Evolutionary conservation across 2,113 vertebrate genomes (phyloP).

Genomic region (Heterotilapia buettikoferi): DNA sequence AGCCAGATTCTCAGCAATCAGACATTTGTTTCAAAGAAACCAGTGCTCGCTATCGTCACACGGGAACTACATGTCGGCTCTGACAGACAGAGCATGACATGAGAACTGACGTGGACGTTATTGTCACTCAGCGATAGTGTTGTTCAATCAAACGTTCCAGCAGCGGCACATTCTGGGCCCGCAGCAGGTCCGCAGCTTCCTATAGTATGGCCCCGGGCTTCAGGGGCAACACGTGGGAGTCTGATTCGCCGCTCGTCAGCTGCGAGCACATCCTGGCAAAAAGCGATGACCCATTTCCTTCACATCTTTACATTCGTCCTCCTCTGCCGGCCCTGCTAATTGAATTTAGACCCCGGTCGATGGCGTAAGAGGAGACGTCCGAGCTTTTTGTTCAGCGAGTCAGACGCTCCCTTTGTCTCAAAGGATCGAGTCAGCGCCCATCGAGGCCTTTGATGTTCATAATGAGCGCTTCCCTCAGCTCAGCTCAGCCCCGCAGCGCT

Average conservation of each 20-base stretch:
- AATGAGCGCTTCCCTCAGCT: conserved; percentile 49
- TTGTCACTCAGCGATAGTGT: not conserved
- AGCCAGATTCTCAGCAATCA: conserved; percentile 25
- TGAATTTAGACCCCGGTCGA: conserved; percentile 2
- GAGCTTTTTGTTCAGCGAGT: conserved; percentile 9
- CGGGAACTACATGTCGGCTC: not conserved
- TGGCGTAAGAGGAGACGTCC: not conserved
- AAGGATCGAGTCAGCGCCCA: conserved; percentile 25
- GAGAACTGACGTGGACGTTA: not conserved
- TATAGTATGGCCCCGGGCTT: conserved; percentile 7
- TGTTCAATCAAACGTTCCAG: not conserved
- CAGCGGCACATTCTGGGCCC: not conserved
- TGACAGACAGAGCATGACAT: conserved; percentile 27
- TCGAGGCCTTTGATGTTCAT: conserved; percentile 54
- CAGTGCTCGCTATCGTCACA: not conserved
- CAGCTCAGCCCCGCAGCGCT: conserved; percentile 38
- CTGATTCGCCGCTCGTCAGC: conserved; percentile 18
- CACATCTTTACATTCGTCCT: conserved; percentile 17
- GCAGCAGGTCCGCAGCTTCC: not conserved
- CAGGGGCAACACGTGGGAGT: conserved; percentile 30
- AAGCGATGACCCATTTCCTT: conserved; percentile 44
- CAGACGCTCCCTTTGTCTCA: conserved; percentile 33
- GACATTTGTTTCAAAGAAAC: not conserved
- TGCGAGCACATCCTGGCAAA: conserved; percentile 28
- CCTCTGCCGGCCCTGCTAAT: not conserved